Conservation (phyloP, 2,797 vertebrate genomes). For the Agapornis canus region DNA sequence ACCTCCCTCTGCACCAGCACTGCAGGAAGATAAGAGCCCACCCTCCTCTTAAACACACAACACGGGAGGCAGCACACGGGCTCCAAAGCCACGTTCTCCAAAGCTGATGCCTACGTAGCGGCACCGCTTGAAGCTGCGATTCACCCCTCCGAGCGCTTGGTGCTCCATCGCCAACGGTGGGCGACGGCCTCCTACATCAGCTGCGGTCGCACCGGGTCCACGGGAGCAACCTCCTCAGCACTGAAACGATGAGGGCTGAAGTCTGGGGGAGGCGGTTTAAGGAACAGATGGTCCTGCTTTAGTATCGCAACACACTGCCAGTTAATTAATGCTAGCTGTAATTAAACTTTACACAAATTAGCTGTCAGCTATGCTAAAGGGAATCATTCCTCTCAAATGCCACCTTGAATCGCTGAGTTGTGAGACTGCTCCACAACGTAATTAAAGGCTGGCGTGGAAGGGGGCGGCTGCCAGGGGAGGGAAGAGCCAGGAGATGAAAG, state of each 20-base stretch:
- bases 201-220: not conserved
- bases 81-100: not conserved
- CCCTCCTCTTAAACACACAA: fast-evolving
- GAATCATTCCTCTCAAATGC: slow-evolving; percentile 81
- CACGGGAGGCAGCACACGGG: fast-evolving
- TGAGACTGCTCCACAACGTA: slow-evolving; percentile 72
- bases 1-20: not conserved
- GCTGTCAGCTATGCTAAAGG: slow-evolving; percentile 82
- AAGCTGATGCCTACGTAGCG: fast-evolving
- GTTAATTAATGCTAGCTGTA: slow-evolving; percentile 88
- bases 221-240: not conserved
- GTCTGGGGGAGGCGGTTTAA: slow-evolving; percentile 52
- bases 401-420: slow-evolving; percentile 80
- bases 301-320: slow-evolving; percentile 79
- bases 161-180: not conserved
- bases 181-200: not conserved
- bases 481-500: not conserved
- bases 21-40: not conserved
- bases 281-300: slow-evolving; percentile 83
- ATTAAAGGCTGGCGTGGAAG: slow-evolving; percentile 65
- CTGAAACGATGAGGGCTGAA: slow-evolving; percentile 51
- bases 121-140: fast-evolving
- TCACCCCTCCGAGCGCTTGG: not conserved
- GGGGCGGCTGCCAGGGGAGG: not conserved
- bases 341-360: slow-evolving; percentile 91